phyloP scores from a whole-genome alignment of 2,888 invertebrate genomes.

The Doris montereyensis region DNA sequence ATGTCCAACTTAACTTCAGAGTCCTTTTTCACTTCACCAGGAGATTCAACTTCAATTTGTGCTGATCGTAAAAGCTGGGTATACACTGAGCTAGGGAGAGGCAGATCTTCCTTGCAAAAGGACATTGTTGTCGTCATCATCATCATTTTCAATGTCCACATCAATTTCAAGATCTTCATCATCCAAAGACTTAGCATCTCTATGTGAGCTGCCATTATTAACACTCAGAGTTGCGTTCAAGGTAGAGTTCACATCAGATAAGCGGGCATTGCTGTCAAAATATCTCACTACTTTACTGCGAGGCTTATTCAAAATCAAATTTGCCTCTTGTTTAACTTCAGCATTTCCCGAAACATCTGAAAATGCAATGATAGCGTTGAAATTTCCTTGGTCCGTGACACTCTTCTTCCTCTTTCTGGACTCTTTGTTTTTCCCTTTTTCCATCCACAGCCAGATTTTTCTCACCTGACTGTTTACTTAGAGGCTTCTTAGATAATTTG shows the following conservation, averaged over 20 bases:
- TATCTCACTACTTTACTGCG: too few species aligned
- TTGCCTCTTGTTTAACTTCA: conserved; percentile 29
- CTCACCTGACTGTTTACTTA: too few species aligned
- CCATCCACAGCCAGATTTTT: not conserved
- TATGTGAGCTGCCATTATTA: conserved; percentile 24
- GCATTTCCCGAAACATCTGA: conserved; percentile 33
- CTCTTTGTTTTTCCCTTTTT: conserved; percentile 1
- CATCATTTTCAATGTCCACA: conserved; percentile 62
- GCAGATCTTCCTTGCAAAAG: conserved; percentile 58
- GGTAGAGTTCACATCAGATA: conserved; percentile 7
- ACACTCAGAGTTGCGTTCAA: conserved; percentile 12
- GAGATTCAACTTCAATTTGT: conserved; percentile 7
- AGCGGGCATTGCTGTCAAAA: not conserved
- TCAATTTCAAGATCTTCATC: conserved; percentile 61
- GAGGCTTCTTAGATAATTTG: too few species aligned
- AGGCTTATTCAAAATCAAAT: conserved; percentile 30
- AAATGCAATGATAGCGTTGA: conserved; percentile 32
- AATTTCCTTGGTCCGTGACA: too few species aligned
- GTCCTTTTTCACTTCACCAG: not conserved
- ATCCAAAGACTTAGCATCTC: conserved; percentile 11
- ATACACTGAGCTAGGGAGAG: conserved; percentile 66
- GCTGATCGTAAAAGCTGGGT: conserved; percentile 52
- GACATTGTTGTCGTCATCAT: conserved; percentile 54
- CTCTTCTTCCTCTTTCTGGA: not conserved
- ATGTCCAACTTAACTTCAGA: too few species aligned